A percentile compares a stretch with the other conserved stretches of the same genome.
Conservation (phyloP, 2,888 invertebrate genomes). For the Busseola fusca region DNA sequence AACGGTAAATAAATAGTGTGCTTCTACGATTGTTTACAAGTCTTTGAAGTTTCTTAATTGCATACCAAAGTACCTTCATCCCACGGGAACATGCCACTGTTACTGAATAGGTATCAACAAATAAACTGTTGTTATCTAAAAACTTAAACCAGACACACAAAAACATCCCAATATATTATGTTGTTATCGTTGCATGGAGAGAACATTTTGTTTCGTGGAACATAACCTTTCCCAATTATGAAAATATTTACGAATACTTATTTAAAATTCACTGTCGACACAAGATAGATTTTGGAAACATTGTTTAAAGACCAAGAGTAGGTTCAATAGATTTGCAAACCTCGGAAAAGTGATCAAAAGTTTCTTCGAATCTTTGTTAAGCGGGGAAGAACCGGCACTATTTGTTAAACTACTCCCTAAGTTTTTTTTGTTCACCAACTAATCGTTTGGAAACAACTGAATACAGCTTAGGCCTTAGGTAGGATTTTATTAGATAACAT, state of each 20-base stretch:
- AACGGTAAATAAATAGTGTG: neutral
- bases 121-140: neutral
- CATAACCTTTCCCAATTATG: neutral
- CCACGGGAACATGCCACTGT: neutral
- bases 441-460: too few relatives aligned
- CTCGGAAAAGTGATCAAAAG: constrained; percentile 31
- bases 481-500: too few relatives aligned
- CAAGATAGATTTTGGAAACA: neutral
- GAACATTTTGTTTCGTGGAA: constrained; percentile 7
- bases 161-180: neutral
- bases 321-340: constrained; percentile 36
- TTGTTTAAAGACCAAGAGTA: constrained; percentile 25
- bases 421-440: constrained; percentile 31
- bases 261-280: neutral
- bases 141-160: neutral
- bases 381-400: constrained; percentile 27
- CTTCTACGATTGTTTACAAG: neutral
- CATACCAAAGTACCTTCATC: neutral
- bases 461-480: too few relatives aligned
- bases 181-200: constrained; percentile 12
- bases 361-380: constrained; percentile 37
- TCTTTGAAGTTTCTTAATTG: neutral
- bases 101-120: neutral
- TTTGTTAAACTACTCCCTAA: constrained; percentile 39
- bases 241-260: constrained; percentile 20